phyloP scores from a whole-genome alignment of 2,113 vertebrate species.

The Atlantisia rogersi region DNA sequence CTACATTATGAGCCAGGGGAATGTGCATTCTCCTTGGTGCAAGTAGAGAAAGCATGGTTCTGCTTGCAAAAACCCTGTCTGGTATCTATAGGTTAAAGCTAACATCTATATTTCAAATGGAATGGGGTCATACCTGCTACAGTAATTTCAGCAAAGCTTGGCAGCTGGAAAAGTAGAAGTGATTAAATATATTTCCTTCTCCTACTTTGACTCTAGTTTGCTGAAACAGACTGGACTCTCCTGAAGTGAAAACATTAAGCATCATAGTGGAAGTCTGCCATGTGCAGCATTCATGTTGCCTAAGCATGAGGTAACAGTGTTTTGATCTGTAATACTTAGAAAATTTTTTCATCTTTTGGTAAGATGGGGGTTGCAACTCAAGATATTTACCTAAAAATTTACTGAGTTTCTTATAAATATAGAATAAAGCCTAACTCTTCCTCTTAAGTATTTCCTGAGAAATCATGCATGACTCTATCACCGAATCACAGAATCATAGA shows the following conservation, averaged over 20 bases:
- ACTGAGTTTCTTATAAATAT: background rate
- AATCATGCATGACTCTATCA: background rate
- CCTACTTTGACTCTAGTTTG: background rate
- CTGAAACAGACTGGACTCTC: background rate
- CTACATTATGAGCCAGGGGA: background rate
- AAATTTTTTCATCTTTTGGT: background rate
- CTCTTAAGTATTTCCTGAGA: background rate
- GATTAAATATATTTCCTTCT: background rate
- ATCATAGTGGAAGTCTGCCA: background rate
- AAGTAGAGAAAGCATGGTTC: background rate
- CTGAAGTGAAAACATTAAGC: background rate
- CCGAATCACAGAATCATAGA: no score
- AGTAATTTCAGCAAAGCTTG: background rate
- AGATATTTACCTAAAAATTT: background rate
- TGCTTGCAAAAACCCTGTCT: background rate
- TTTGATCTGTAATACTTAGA: background rate
- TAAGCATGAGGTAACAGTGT: background rate
- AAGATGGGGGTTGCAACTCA: background rate
- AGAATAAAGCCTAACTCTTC: background rate
- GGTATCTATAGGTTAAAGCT: background rate
- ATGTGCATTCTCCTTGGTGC: rapidly evolving
- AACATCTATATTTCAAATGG: background rate
- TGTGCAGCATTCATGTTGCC: background rate
- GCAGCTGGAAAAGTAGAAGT: background rate
- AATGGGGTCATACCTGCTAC: background rate